Conservation (phyloP, 2,113 vertebrate genomes). For the Orientallactaga bullata region DNA sequence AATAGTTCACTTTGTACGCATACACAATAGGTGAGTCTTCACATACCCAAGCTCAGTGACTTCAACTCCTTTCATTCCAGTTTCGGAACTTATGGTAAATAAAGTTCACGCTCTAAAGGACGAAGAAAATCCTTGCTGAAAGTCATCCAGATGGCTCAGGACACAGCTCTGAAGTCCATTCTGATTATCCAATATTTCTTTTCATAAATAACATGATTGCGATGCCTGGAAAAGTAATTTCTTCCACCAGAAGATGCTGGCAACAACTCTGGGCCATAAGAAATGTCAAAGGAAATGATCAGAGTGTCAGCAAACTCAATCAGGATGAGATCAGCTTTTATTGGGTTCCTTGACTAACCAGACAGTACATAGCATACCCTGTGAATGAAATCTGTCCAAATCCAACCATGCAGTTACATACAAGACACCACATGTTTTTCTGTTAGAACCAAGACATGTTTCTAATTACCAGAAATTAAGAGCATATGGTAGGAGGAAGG, state of each 20-base stretch:
- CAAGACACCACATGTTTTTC: slow-evolving; percentile 29
- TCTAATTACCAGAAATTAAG: slow-evolving; percentile 59
- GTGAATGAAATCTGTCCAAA: slow-evolving; percentile 59
- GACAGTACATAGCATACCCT: slow-evolving; percentile 36
- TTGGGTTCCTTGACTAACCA: slow-evolving; percentile 55
- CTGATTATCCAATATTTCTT: slow-evolving; percentile 23
- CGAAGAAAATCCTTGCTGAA: background rate
- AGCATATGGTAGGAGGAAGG: background rate
- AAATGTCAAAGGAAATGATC: slow-evolving; percentile 70
- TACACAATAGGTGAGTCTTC: background rate
- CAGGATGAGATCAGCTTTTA: slow-evolving; percentile 69
- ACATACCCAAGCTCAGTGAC: background rate
- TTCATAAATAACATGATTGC: slow-evolving; percentile 59
- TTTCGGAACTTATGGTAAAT: background rate
- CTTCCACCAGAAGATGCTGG: slow-evolving; percentile 65
- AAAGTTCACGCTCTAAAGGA: slow-evolving; percentile 55
- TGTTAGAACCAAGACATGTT: background rate
- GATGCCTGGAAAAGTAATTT: slow-evolving; percentile 68
- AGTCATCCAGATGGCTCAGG: slow-evolving; percentile 52
- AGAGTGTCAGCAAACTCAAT: slow-evolving; percentile 63
- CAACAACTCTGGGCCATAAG: slow-evolving; percentile 60
- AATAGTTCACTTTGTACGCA: background rate
- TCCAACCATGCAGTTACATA: slow-evolving; percentile 47
- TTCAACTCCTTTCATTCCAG: slow-evolving; percentile 12
- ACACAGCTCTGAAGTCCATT: slow-evolving; percentile 32